Percentiles rank a stretch among this genome's conserved stretches.
These are phyloP conservation scores for Menura novaehollandiae DNA, from an alignment of 2,113 vertebrate genomes.

Conservation along the genomic window DNA sequence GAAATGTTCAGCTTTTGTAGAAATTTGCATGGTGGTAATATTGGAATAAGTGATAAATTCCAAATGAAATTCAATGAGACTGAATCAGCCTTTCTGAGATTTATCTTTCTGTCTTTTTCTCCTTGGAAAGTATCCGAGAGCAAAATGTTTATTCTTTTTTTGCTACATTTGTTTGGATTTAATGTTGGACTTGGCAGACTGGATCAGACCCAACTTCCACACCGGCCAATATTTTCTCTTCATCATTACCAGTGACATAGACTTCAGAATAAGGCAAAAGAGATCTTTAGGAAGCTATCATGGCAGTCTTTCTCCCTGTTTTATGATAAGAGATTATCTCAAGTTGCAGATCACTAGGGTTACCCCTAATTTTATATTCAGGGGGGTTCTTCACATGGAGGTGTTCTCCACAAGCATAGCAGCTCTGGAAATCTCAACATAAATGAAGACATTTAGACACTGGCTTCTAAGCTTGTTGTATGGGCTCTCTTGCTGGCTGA, in stretches of 20 bases:
- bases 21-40: constrained; percentile 2
- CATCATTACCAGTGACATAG: neutral
- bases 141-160: neutral
- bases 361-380: neutral
- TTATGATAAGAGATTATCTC: neutral
- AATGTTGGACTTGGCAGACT: neutral
- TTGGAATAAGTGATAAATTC: constrained; percentile 11
- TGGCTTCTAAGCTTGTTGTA: neutral
- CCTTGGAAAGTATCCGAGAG: neutral
- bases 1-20: neutral
- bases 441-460: neutral
- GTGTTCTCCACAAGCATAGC: neutral
- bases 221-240: neutral
- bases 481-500: neutral
- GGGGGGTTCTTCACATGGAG: neutral
- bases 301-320: neutral
- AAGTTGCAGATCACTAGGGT: neutral
- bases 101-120: neutral
- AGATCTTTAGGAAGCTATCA: neutral
- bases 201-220: neutral
- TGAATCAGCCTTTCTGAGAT: neutral
- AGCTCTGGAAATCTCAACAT: neutral
- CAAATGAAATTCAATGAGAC: constrained; percentile 11
- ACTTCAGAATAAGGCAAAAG: neutral
- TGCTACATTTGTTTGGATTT: neutral